Conservation (phyloP, 2,113 vertebrate genomes). For the Antechinus stuartii region DNA sequence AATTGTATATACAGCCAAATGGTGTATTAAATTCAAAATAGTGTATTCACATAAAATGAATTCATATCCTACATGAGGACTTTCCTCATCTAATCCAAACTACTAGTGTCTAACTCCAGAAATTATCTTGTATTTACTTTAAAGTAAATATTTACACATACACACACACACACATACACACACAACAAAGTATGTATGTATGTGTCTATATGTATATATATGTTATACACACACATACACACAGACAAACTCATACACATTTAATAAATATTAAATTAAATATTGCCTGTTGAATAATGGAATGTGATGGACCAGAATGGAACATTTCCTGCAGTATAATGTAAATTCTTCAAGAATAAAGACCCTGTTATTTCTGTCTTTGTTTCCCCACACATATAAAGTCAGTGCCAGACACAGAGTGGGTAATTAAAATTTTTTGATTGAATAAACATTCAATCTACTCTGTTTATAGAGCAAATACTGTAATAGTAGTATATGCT, state of each 20-base stretch:
- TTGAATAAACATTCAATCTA: not conserved
- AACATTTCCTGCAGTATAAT: not conserved
- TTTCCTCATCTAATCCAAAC: not conserved
- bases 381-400: not conserved
- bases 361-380: not conserved
- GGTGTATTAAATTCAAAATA: not conserved
- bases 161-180: no score
- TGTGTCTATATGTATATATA: not conserved
- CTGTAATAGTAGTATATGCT: not conserved
- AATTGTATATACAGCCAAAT: no score
- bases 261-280: not conserved
- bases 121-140: not conserved
- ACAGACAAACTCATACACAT: no score
- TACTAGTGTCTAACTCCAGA: not conserved
- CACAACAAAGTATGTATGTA: not conserved
- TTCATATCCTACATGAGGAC: not conserved
- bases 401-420: not conserved
- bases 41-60: not conserved
- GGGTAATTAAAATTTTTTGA: not conserved
- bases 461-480: not conserved
- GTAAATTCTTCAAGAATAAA: not conserved
- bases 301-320: not conserved
- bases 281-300: not conserved
- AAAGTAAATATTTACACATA: no score
- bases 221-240: fast-evolving